Percentiles rank a stretch among this genome's conserved stretches.
Evolutionary conservation across 2,113 vertebrate genomes (phyloP).

Genomic region (Pseudorectes ferrugineus): DNA sequence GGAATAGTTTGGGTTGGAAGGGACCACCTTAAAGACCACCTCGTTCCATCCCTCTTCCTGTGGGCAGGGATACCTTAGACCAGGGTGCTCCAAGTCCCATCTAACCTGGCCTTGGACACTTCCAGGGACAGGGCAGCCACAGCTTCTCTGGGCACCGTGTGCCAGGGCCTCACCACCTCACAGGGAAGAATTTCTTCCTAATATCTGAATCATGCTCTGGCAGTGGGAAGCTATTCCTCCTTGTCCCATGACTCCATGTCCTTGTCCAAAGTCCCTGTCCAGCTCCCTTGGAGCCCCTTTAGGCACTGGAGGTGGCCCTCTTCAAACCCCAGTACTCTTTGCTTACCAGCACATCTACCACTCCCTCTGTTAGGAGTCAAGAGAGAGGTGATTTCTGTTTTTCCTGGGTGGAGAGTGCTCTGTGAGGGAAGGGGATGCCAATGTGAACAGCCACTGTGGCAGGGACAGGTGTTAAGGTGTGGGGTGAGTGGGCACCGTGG

Average conservation of each 20-base stretch:
- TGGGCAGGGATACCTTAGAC: background rate
- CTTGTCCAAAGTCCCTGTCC: background rate
- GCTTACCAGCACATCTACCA: background rate
- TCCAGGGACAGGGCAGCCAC: background rate
- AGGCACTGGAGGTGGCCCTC: background rate
- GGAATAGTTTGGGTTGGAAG: background rate
- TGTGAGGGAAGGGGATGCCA: background rate
- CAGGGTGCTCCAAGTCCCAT: background rate
- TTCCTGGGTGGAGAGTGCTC: background rate
- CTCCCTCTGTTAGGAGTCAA: background rate
- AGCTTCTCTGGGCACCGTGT: background rate
- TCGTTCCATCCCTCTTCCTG: background rate
- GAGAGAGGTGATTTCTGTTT: background rate
- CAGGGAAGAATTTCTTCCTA: background rate
- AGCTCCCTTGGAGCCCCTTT: background rate
- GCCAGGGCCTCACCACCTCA: background rate
- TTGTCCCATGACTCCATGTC: background rate
- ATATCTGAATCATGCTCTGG: background rate
- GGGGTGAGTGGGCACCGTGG: background rate
- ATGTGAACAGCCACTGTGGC: background rate
- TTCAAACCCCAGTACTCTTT: background rate
- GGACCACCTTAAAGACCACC: background rate
- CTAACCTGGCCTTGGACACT: background rate
- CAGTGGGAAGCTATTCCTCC: background rate
- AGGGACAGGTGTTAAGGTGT: background rate